Base-by-base conservation (phyloP, 2,888 invertebrate genomes). In the Aporophyla nigra region DNA sequence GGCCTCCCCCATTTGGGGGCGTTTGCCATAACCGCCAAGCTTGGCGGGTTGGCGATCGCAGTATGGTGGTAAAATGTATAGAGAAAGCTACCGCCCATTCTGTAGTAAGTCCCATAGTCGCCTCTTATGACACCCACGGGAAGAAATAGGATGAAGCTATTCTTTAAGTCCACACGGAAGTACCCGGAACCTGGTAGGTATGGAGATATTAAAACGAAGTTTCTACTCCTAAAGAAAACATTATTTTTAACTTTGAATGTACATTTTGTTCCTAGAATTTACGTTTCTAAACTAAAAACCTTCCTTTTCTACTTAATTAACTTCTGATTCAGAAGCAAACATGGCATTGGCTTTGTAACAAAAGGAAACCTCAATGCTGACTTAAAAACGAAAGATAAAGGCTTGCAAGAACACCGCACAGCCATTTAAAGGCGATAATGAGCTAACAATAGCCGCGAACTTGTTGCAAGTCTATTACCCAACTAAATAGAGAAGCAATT, bases 381-480 rank as follows among this genome's bases (percentile, higher is more conserved):
- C 24, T 71, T 43, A 5, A 61, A 58, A 71, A 66, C 58, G 46
- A 51, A 65, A 58, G 56, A 65, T 69, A 73, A 73, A 74, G 51
- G 21, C n/a, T 56, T 62, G n/a, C 67, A 69, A 62, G 67, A 81
- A 75, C 53, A 69, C 59, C 24, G 49, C 58, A 58, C n/a, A 49
- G 40, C 65, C 54, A 59, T 73, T 83, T 68, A 76, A 80, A 79
- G 54, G 80, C 71, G 54, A 63, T 84, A 88, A 89, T 84, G 81
- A 85, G 77, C 71, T 69, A 83, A 86, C 80, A 87, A 84, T 80
- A 83, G 75, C 78, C 74, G 62, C 73, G 70, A 80, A 85, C 84
- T 89, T 84, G 87, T 81, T 85, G 88, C 82, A 76, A 80, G 69
- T 79, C 78, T 83, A 84, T 85, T 86, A 86, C 67, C 77, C 81